Base-by-base conservation (phyloP, 2,113 vertebrate genomes). In the Oriolus oriolus region DNA sequence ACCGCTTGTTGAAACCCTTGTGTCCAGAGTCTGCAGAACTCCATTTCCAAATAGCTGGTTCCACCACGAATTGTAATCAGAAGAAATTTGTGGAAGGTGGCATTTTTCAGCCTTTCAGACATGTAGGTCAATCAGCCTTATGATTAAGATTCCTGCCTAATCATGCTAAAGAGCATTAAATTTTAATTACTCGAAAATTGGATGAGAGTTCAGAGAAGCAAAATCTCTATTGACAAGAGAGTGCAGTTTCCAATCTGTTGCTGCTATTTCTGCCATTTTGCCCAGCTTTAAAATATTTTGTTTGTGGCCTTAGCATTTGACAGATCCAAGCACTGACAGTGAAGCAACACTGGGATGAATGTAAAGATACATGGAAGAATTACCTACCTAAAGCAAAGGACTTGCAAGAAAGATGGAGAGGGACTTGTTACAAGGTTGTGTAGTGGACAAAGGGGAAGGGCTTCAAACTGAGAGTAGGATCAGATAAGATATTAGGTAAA, bases 131-230 rank as follows among this genome's bases (percentile, higher is more conserved):
- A 74, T 84, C 75, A 83, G 83, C 35, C 24, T 86, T 70, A 84
- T 63, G 87, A 86, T 91, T 75, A 93, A 96, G 60, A 91, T 57
- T 92, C 94, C 93, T 92, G 13, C 21, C 53, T 91, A 96, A 82
- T 85, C 73, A 91, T 31, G 52, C 73, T 95, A 94, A 95, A 86
- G 56, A 90, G 42, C 44, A 97, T 83, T 95, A 78, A 42, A 91
- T 94, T 90, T 90, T 93, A 97, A 97, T 94, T 91, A 95, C 56
- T 92, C 61, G 88, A 82, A 92, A 94, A 92, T 41, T 57, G 49
- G 50, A 78, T 87, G 69, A 89, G 59, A 52, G 26, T 88, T 94
- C 39, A 76, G 80, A 93, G 75, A 90, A 89, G 45, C 47, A 94
- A 96, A 94, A 77, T 87, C 87, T 89, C 65, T 93, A 22, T 41